Evolutionary conservation across 2,888 invertebrate species (phyloP).

Genomic region (Sinotaia quadrata): DNA sequence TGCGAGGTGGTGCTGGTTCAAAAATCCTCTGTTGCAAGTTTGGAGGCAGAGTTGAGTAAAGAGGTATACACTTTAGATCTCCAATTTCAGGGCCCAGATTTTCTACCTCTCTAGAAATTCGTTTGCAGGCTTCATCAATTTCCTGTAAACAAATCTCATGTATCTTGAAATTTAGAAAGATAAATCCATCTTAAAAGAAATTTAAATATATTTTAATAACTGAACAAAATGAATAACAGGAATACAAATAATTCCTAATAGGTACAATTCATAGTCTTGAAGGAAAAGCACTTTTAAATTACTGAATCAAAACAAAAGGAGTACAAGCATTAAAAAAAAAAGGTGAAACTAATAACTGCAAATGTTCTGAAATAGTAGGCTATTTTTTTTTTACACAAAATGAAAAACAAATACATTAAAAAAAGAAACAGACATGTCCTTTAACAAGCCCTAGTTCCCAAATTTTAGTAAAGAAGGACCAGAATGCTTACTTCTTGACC

Average conservation of each 20-base stretch:
- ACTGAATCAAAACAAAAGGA: no score
- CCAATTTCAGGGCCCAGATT: conserved; percentile 97
- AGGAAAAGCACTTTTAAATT: no score
- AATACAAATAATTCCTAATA: not conserved
- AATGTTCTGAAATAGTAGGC: not conserved
- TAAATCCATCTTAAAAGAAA: not conserved
- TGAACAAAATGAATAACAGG: not conserved
- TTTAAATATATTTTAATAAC: not conserved
- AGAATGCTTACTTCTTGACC: conserved; percentile 79
- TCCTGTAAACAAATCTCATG: conserved; percentile 77
- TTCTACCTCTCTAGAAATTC: conserved; percentile 95
- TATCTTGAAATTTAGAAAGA: no score
- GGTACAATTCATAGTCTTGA: no score
- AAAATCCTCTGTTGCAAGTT: conserved; percentile 97
- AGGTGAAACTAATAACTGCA: not conserved
- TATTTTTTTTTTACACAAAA: not conserved
- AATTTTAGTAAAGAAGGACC: no score
- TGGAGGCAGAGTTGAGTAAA: conserved; percentile 98
- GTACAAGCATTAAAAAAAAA: no score
- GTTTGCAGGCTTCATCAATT: conserved; percentile 98
- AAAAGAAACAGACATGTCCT: not conserved
- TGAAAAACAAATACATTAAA: not conserved
- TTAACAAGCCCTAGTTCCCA: no score
- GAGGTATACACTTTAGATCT: conserved; percentile 96
- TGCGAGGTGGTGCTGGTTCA: conserved; percentile 93